Evolutionary conservation across 2,797 vertebrate species (phyloP), one percentile per base, ranked within the genome.

Genomic region (Eurystomus glaucurus): DNA sequence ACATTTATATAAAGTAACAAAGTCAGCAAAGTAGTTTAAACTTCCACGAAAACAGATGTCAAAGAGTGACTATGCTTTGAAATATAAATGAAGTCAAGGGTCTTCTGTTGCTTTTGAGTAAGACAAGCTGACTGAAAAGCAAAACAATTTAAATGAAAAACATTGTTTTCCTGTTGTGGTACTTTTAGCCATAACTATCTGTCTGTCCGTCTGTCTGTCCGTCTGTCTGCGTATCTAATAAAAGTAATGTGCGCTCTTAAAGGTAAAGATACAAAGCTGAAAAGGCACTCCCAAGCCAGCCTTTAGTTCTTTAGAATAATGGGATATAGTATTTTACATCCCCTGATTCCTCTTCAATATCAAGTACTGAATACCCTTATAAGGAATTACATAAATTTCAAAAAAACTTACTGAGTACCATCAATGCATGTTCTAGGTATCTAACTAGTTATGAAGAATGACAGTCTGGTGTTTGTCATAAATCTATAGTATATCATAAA

Each of bases 61-160:
- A 96, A 95, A 93, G 95, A 89, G 90, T 79, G 91, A 95, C 93
- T 97, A 82, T 65, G 81, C 96, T 98, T 97, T 98, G 97, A 98
- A 97, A 97, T 88, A 96, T 89, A 98, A 97, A 97, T 93, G 90
- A 98, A 98, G 93, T 97, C 95, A 97, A 96, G 96, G 92, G 93
- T 97, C 96, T 97, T 98, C 96, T 95, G 72, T 96, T 96, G 97
- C 97, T 97, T 97, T 97, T 98, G 95, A 97, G 97, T 97, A 98
- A 98, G 96, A 95, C 97, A 97, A 97, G 94, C 93, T 97, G 94
- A 96, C 93, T 96, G 88, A 96, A 97, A 97, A 94, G 84, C 79
- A 97, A 97, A 98, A 95, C 96, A 97, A 88, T 89, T 94, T 93
- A 98, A 97, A 98, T 95, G 91, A 97, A 97, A 98, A 97, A 79